phyloP scores from a whole-genome alignment of 2,888 invertebrate genomes.

The Scaptomyza reducta region DNA sequence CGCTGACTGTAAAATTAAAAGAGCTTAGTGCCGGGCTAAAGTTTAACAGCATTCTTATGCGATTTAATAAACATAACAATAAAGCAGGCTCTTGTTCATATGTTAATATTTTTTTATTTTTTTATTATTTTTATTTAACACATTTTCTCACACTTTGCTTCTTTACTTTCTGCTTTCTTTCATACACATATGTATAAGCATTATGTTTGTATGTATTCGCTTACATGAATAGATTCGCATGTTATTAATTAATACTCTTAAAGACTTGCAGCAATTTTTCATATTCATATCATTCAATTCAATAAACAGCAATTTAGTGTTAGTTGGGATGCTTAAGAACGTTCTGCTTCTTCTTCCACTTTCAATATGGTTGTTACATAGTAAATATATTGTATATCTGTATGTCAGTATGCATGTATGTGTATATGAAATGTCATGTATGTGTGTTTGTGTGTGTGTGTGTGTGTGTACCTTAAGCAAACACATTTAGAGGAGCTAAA shows the following conservation, averaged over 20 bases:
- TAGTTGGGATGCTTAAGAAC: constrained; percentile 35
- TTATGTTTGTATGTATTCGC: constrained; percentile 26
- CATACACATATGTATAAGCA: constrained; percentile 14
- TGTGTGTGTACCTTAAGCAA: constrained; percentile 32
- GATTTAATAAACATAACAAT: constrained; percentile 14
- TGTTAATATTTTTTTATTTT: constrained; percentile 36
- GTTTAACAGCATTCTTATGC: neutral
- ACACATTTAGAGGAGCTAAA: constrained; percentile 51
- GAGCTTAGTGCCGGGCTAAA: no score
- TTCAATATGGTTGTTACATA: constrained; percentile 14
- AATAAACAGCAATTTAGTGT: constrained; percentile 54
- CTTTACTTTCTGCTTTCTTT: constrained; percentile 14
- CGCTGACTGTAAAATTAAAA: neutral
- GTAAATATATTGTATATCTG: constrained; percentile 17
- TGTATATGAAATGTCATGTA: constrained; percentile 3
- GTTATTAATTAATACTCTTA: constrained; percentile 31
- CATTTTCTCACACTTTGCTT: constrained; percentile 48
- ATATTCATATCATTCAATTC: no score
- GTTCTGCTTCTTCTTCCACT: neutral
- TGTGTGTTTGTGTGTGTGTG: neutral
- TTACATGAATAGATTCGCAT: constrained; percentile 33
- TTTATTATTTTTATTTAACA: constrained; percentile 48
- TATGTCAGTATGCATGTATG: constrained; percentile 3
- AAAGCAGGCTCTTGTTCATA: constrained; percentile 7
- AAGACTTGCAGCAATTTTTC: constrained; percentile 14